A percentile compares a stretch with the other conserved stretches of the same genome.
These are phyloP conservation scores for Oreohelix idahoensis DNA, from an alignment of 1,140 invertebrate genomes.

Conservation along the genomic window DNA sequence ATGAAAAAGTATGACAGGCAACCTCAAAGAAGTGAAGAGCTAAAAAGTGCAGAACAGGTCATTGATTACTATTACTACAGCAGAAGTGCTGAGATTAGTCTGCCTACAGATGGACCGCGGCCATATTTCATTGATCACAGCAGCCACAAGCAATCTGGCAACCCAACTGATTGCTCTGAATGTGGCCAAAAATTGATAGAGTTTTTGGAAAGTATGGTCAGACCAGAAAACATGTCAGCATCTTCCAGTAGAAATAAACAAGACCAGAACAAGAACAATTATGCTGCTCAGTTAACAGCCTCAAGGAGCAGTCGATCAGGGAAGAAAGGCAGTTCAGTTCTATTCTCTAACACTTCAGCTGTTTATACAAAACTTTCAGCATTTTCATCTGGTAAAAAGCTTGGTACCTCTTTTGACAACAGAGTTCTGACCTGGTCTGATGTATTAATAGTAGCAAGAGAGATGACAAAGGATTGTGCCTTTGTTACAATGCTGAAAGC, in stretches of 20 bases:
- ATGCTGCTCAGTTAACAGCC: not conserved
- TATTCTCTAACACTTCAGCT: not conserved
- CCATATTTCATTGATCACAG: conserved; percentile 43
- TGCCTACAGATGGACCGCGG: conserved; percentile 41
- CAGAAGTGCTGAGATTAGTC: conserved; percentile 20
- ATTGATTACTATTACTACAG: not conserved
- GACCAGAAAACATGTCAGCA: not conserved
- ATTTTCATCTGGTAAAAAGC: not conserved
- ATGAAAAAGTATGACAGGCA: not conserved
- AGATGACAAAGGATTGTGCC: not conserved
- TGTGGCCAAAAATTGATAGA: conserved; percentile 34
- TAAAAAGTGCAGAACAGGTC: not conserved
- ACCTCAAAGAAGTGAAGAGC: not conserved
- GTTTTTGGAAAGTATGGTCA: conserved; percentile 30
- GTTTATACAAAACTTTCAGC: not conserved
- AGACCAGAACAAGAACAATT: not conserved
- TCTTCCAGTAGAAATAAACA: not conserved
- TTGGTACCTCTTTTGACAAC: not conserved
- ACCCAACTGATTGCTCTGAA: conserved; percentile 29
- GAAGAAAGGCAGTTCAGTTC: not conserved
- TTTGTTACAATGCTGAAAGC: conserved; percentile 18
- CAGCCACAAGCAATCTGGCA: not conserved
- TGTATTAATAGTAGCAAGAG: conserved; percentile 36
- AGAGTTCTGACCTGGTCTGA: conserved; percentile 25
- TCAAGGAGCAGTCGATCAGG: not conserved